Conservation (phyloP, 2,888 invertebrate genomes). For the Neoitamus cyanurus region DNA sequence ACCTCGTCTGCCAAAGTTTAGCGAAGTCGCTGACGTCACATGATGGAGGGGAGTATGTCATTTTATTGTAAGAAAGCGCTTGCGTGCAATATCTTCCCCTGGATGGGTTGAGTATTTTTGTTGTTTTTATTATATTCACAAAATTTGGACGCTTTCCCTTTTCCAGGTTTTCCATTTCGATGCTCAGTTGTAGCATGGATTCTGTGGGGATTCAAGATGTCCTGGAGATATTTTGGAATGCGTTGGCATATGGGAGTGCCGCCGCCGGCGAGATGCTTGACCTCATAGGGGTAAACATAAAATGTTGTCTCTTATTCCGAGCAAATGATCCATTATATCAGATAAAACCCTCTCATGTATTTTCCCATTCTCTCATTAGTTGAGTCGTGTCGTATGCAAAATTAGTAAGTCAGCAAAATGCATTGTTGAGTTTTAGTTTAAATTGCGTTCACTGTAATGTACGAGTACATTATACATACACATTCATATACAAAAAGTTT, state of each 20-base stretch:
- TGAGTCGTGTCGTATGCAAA: no score
- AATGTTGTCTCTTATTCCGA: neutral
- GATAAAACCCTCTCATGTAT: no score
- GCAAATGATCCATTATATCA: no score
- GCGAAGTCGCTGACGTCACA: neutral
- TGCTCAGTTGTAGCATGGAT: neutral
- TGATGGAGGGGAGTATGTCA: neutral
- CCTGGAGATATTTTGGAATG: neutral
- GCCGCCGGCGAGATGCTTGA: neutral
- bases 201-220: neutral
- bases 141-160: neutral
- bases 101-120: neutral
- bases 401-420: no score
- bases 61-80: neutral
- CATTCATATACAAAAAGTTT: no score
- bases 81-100: neutral
- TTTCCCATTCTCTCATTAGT: no score
- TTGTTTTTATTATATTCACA: neutral
- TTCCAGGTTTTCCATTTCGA: conserved; percentile 14
- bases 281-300: neutral
- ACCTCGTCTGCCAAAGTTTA: neutral
- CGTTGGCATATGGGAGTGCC: neutral
- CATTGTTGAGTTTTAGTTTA: no score
- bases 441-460: no score
- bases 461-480: no score